Evolutionary conservation across 2,113 vertebrate species (phyloP).

Genomic region (Sphaerodactylus townsendi): DNA sequence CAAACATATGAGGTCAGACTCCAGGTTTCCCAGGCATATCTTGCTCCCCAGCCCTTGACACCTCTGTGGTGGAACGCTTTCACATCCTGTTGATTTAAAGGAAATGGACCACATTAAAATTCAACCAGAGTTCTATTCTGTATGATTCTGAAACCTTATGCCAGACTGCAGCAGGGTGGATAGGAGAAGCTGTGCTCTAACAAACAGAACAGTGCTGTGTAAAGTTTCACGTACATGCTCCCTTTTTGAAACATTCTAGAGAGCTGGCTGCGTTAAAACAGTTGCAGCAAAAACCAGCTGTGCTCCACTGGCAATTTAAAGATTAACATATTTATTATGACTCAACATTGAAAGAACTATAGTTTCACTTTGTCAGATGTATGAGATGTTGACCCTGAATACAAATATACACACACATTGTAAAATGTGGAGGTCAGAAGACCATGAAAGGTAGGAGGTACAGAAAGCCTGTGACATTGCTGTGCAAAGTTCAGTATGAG

Average conservation of each 20-base stretch:
- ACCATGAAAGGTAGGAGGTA: not conserved
- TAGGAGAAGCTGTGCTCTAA: not conserved
- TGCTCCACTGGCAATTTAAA: not conserved
- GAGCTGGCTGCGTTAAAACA: too few species aligned
- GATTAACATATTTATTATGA: not conserved
- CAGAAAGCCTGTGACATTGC: not conserved
- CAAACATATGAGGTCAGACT: not conserved
- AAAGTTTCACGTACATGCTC: not conserved
- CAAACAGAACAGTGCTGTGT: not conserved
- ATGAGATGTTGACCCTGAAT: not conserved
- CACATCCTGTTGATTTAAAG: not conserved
- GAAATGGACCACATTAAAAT: not conserved
- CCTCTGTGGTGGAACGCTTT: not conserved
- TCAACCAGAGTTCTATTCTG: not conserved
- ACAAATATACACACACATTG: too few species aligned
- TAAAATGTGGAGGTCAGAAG: not conserved
- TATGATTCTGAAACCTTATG: not conserved
- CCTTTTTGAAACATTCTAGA: not conserved
- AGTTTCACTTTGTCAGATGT: not conserved
- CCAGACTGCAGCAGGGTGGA: not conserved
- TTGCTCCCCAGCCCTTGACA: not conserved
- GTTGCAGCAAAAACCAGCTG: not conserved
- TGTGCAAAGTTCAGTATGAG: not conserved
- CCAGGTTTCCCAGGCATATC: not conserved
- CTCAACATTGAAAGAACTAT: not conserved